Evolutionary conservation across 2,888 invertebrate genomes (phyloP), one percentile per base, ranked within the genome.

Genomic region (Nezara viridula): DNA sequence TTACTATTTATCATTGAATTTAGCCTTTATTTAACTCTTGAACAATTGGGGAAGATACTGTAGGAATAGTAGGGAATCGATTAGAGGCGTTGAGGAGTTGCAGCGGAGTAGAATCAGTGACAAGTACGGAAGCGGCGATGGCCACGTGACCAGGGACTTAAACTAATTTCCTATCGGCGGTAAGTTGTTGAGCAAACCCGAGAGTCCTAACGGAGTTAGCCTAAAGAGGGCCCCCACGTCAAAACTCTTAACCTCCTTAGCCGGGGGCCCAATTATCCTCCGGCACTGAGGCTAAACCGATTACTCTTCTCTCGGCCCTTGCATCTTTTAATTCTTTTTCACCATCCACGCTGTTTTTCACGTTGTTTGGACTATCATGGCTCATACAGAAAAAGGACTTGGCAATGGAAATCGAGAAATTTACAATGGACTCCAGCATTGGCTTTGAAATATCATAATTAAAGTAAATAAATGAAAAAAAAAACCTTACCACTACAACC

Each of bases 191-290:
- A 86, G 89, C 89, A 89, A 89, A 89, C 89, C 89, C 86, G 89
- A 60, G 86, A 40, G 44, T 49, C 37, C 52, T 89, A 89, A 89
- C 89, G 86, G 86, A 86, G 89, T 89, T 89, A 89, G 86, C 27
- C 86, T 89, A 89, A 89, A 89, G 89, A 89, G 88, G 73, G 77
- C 27, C 86, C 47, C 89, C 89, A 90, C 90, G 90, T 90, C 90
- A 90, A 90, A 90, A 90, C 90, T 90, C 90, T 90, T 90, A 90
- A 90, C 90, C 90, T 89, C 90, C 90, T 90, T 90, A 90, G 90
- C 85, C 88, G 32, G 89, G 90, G 85, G 88, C 89, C 90, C 89
- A 90, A 90, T 90, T 90, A 90, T 90, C 50, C 55, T 40, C 85
- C 88, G 66, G 89, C 40, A 89, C 66, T 40, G 50, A 77, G 85